These are phyloP conservation scores for Helicoverpa armigera DNA, from an alignment of 1,140 invertebrate species.

Conservation along the genomic window DNA sequence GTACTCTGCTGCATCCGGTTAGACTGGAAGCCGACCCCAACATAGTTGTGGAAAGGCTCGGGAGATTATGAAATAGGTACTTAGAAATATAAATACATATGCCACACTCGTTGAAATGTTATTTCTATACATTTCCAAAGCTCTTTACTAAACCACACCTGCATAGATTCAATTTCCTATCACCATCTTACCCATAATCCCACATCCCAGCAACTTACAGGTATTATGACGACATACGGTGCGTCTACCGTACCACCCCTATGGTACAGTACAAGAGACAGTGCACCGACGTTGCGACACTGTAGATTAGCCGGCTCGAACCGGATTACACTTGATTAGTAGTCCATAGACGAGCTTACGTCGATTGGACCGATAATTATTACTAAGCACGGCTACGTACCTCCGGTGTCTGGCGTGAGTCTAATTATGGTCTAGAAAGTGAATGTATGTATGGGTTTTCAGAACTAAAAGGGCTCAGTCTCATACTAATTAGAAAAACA, in stretches of 20 bases:
- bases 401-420: slow-evolving; percentile 27
- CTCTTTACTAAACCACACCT: too few relatives aligned
- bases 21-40: too few relatives aligned
- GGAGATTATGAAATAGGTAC: too few relatives aligned
- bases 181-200: too few relatives aligned
- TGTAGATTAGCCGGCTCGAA: slow-evolving; percentile 70
- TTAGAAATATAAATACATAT: too few relatives aligned
- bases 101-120: too few relatives aligned
- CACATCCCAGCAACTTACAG: background rate
- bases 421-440: slow-evolving; percentile 31
- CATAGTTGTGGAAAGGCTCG: too few relatives aligned
- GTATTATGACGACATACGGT: too few relatives aligned
- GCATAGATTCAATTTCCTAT: too few relatives aligned
- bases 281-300: slow-evolving; percentile 57
- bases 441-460: slow-evolving; percentile 30
- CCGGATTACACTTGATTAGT: slow-evolving; percentile 73
- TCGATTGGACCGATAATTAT: slow-evolving; percentile 46
- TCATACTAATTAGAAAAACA: slow-evolving; percentile 4
- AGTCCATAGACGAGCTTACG: slow-evolving; percentile 64
- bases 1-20: too few relatives aligned
- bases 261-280: slow-evolving; percentile 40
- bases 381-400: slow-evolving; percentile 32
- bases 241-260: slow-evolving; percentile 12
- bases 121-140: too few relatives aligned
- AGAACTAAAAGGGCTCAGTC: background rate